Evolutionary conservation across 2,888 invertebrate genomes (phyloP), one percentile per base, ranked within the genome.

Genomic region (Odontocolon sp.): DNA sequence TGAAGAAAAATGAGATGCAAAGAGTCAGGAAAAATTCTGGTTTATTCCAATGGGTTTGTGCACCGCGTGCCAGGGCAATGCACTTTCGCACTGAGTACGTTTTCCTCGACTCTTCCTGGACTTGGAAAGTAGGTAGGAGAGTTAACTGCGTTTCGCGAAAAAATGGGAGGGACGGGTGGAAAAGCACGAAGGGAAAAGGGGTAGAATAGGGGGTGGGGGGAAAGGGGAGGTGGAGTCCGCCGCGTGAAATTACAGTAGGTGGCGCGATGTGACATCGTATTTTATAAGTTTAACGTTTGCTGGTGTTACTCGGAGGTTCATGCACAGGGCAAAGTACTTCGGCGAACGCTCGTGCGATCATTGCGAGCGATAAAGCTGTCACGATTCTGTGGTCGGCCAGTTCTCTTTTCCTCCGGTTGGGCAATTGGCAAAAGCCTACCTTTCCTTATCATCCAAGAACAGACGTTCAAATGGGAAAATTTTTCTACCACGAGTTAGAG

Each of bases 301-400:
- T 21, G 40, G 23, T 18, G 38, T 38, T 68, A 47, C 52, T 16
- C 26, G 23, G 26, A 16, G 66, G 56, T 56, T 11, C 31, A 11
- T 23, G 21, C 14, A 36, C 33, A 23, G 63, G 33, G 47, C 47
- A 61, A 59, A 45, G 42, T 68, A 68, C 67, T 74, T 54, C 36
- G 73, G 59, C 38, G 38, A 36, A 52, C 50, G 21, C 70, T 26
- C 54, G 56, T 14, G 56, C 63, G 77, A 81, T 80, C 74, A 82
- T 83, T 79, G 78, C 73, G 78, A 50, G 63, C 81, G 82, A 83
- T 82, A 81, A 83, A 81, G 70, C 79, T 82, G 82, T 81, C 81
- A 79, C 64, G 70, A 70, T 72, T 77, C 76, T 63, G 63, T 45
- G 56, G 63, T 70, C 50, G 70, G 31, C 54, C 31, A 4, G 14